Evolutionary conservation across 2,797 vertebrate species (phyloP).

Genomic region (Enteromius anoplus): DNA sequence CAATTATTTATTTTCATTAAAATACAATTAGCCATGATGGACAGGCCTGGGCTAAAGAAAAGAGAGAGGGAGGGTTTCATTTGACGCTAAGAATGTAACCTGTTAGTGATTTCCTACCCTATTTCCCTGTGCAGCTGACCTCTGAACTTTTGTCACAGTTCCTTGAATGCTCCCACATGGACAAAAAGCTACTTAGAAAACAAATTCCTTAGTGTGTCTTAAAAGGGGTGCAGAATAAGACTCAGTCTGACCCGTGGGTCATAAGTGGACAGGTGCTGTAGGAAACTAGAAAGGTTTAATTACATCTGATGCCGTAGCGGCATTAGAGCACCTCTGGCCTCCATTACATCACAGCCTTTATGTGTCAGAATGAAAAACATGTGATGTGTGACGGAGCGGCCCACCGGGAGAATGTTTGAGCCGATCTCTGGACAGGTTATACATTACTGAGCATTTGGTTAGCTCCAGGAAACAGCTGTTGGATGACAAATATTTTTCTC

Average conservation of each 20-base stretch:
- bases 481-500: neutral
- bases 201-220: constrained; percentile 24
- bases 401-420: neutral
- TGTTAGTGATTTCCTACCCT: constrained; percentile 18
- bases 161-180: constrained; percentile 25
- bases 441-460: constrained; percentile 5
- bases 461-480: neutral
- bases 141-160: constrained; percentile 43
- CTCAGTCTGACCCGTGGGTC: constrained; percentile 53
- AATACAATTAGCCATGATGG: neutral
- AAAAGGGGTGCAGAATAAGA: constrained; percentile 42
- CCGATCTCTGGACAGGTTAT: constrained; percentile 11
- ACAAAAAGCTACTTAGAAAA: constrained; percentile 32
- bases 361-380: constrained; percentile 25
- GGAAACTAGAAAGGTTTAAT: constrained; percentile 54
- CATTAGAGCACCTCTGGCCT: constrained; percentile 26
- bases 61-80: neutral
- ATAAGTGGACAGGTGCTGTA: constrained; percentile 54
- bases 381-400: neutral
- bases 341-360: constrained; percentile 34
- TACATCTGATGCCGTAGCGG: constrained; percentile 16
- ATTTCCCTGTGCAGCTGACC: constrained; percentile 41
- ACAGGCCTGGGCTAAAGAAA: neutral
- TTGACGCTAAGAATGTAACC: constrained; percentile 11
- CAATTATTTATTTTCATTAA: neutral